Evolutionary conservation across 1,140 invertebrate species (phyloP).

Genomic region (Pogonognathellus flavescens): DNA sequence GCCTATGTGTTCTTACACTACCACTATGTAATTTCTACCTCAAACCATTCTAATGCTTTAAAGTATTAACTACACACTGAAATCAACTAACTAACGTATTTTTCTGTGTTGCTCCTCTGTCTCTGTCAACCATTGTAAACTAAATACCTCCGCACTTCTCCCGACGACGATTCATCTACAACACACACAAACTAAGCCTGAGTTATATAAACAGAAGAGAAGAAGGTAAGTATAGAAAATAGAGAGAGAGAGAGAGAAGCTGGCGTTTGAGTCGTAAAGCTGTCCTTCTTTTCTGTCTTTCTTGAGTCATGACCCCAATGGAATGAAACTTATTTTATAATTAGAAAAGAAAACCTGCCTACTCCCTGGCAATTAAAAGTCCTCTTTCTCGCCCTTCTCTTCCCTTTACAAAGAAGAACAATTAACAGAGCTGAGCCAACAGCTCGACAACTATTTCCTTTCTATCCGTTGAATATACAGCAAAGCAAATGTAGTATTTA

Average conservation of each 20-base stretch:
- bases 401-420: slow-evolving; percentile 42
- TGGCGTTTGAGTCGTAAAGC: slow-evolving; percentile 63
- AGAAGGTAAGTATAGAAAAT: no score
- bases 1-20: neutral
- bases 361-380: slow-evolving; percentile 63
- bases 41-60: neutral
- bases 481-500: slow-evolving; percentile 4
- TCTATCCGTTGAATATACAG: slow-evolving; percentile 1
- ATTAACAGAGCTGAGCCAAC: slow-evolving; percentile 37
- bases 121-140: slow-evolving; percentile 21
- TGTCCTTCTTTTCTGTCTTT: slow-evolving; percentile 60
- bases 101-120: neutral
- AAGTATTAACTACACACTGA: neutral
- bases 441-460: slow-evolving; percentile 32
- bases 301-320: slow-evolving; percentile 64
- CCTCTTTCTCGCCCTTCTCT: slow-evolving; percentile 55
- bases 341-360: slow-evolving; percentile 61
- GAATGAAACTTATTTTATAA: slow-evolving; percentile 61
- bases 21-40: slow-evolving; percentile 3
- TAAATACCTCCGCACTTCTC: slow-evolving; percentile 29
- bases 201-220: no score
- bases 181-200: neutral
- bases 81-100: neutral
- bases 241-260: slow-evolving; percentile 6
- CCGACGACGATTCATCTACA: neutral